Evolutionary conservation across 2,797 vertebrate species (phyloP).

Genomic region (Luscinia luscinia): DNA sequence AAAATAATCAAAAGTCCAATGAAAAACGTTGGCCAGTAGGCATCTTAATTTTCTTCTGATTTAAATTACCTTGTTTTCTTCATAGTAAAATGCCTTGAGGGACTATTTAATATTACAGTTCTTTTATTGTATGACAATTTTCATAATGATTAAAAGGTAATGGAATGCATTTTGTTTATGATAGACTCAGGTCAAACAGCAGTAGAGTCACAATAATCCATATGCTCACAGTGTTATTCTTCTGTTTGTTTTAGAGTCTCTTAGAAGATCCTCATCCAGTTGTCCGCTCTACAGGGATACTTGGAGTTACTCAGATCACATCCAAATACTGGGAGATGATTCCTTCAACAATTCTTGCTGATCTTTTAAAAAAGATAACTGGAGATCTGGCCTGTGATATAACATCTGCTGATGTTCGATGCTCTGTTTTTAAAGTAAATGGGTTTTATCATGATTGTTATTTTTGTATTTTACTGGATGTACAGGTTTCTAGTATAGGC

Average conservation of each 20-base stretch:
- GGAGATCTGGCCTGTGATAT: slow-evolving; percentile 83
- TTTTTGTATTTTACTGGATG: neutral
- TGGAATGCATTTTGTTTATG: neutral
- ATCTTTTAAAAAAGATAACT: slow-evolving; percentile 89
- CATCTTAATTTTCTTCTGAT: neutral
- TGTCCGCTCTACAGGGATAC: slow-evolving; percentile 87
- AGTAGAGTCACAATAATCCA: neutral
- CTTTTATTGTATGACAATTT: neutral
- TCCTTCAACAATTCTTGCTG: slow-evolving; percentile 85
- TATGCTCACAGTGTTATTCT: neutral
- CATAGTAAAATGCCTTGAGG: neutral
- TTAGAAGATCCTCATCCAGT: slow-evolving; percentile 89
- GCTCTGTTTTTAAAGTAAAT: slow-evolving; percentile 92
- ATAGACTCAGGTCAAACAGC: neutral
- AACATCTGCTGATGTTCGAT: slow-evolving; percentile 91
- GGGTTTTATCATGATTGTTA: neutral
- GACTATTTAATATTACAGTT: neutral
- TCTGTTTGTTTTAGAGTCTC: slow-evolving; percentile 78
- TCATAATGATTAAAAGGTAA: neutral
- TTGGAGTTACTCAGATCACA: slow-evolving; percentile 91
- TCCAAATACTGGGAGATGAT: slow-evolving; percentile 94
- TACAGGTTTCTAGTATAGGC: neutral
- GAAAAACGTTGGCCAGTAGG: neutral
- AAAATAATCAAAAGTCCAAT: neutral
- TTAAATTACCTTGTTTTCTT: neutral